phyloP scores from a whole-genome alignment of 2,888 invertebrate genomes.

The Heliconius erato region DNA sequence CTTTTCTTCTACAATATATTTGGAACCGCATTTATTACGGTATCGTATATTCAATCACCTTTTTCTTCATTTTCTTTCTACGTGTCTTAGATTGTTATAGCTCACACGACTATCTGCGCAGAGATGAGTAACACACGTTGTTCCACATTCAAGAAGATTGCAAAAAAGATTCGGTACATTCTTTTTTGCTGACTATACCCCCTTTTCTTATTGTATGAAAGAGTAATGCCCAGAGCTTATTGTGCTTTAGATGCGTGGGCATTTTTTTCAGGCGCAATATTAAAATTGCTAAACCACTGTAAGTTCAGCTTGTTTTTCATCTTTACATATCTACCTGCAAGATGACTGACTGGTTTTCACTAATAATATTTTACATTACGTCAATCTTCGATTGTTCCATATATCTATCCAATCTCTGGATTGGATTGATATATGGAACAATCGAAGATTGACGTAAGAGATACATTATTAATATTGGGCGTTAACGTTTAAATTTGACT shows the following conservation, averaged over 20 bases:
- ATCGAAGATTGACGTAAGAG: too few species aligned
- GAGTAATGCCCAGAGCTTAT: constrained; percentile 11
- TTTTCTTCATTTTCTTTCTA: constrained; percentile 18
- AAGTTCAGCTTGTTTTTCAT: not conserved
- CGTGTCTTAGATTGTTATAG: not conserved
- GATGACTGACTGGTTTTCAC: too few species aligned
- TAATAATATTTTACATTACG: too few species aligned
- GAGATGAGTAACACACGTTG: constrained; percentile 13
- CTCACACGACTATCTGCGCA: constrained; percentile 9
- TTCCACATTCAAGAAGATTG: constrained; percentile 29
- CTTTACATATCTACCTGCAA: too few species aligned
- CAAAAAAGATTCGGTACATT: constrained; percentile 18
- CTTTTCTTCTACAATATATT: not conserved
- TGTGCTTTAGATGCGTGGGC: not conserved
- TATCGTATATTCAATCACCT: not conserved
- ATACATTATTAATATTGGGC: too few species aligned
- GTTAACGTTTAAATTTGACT: too few species aligned
- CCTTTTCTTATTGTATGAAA: constrained; percentile 26
- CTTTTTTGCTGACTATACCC: constrained; percentile 12
- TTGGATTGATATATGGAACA: too few species aligned
- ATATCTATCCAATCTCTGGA: too few species aligned
- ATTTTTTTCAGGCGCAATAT: constrained; percentile 8
- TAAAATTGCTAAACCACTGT: not conserved
- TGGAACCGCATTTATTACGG: not conserved
- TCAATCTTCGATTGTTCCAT: too few species aligned